Evolutionary conservation across 2,888 invertebrate species (phyloP), one percentile per base, ranked within the genome.

Genomic region (Heliconius hortense): DNA sequence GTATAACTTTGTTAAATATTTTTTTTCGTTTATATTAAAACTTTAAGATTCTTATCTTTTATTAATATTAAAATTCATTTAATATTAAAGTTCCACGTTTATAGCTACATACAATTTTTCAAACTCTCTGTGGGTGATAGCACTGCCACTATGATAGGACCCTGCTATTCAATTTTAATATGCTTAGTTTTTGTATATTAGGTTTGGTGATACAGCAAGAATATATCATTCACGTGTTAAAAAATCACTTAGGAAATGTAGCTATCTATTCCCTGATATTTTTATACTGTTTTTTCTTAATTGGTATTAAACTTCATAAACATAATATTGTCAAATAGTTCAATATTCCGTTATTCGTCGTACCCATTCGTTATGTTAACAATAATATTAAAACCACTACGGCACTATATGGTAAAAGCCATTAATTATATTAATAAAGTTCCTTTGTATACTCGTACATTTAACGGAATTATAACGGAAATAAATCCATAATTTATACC

Each of bases 401-500:
- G 18, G 35, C 21, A 48, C 21, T 48, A 18, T 8, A 35, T 35
- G 10, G 10, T 35, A 18, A 18, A 21, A n/a, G 10, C 53, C 10
- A 13, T 53, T 68, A 60, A 59, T 71, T 39, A 39, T 64, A n/a
- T 64, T 39, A 13, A 35, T 2, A 64, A 35, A 24, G 13, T 39
- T 39, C 39, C 35, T 4, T 35, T n/a, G 64, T 4, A 56, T n/a
- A n/a, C n/a, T n/a, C n/a, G n/a, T n/a, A n/a, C 56, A 48, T 21
- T 2, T 48, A 48, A 48, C 7, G 48, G 56, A 56, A 10, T 60
- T n/a, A 28, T 28, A 67, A 21, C 28, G 43, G 28, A 43, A 68
- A 60, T 35, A 24, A 60, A 76, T 78, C 59, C 62, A 76, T 68
- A 76, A 73, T 73, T 76, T 74, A 73, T 66, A 72, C 74, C 74